A percentile compares a stretch with the other conserved stretches of the same genome.
phyloP scores from a whole-genome alignment of 2,888 invertebrate genomes.

The Capitulum mitella region DNA sequence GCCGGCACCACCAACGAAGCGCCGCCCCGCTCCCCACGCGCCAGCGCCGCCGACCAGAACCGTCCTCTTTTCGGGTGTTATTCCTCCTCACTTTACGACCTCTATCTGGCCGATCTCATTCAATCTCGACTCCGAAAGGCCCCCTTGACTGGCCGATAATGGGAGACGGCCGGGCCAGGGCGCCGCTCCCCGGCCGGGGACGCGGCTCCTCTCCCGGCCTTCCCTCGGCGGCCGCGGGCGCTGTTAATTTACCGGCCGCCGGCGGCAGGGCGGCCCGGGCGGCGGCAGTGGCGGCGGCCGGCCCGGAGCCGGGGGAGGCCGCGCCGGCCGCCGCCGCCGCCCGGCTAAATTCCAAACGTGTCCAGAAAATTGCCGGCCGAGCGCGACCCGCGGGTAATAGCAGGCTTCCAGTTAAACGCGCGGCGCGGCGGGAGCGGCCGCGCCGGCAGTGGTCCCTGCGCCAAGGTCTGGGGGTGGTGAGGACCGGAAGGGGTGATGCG shows the following conservation, averaged over 20 bases:
- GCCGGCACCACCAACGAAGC: no score
- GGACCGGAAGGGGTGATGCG: neutral
- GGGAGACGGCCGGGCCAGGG: neutral
- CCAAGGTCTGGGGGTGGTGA: no score
- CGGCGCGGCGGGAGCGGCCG: neutral
- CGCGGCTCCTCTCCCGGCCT: neutral
- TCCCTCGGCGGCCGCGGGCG: neutral
- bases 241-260: neutral
- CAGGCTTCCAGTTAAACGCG: conserved; percentile 23
- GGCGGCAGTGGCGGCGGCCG: neutral
- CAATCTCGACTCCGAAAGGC: neutral
- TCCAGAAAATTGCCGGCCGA: conserved; percentile 21
- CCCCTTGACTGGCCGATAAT: neutral
- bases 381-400: conserved; percentile 1
- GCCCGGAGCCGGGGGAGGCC: neutral
- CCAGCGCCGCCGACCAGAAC: no score
- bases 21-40: no score
- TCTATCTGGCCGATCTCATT: neutral
- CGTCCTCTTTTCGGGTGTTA: neutral
- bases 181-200: neutral
- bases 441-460: neutral
- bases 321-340: neutral
- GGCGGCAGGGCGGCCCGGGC: neutral
- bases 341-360: conserved; percentile 24
- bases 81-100: neutral